These are phyloP conservation scores for Margarornis squamiger DNA, from an alignment of 2,797 vertebrate genomes.

Conservation along the genomic window DNA sequence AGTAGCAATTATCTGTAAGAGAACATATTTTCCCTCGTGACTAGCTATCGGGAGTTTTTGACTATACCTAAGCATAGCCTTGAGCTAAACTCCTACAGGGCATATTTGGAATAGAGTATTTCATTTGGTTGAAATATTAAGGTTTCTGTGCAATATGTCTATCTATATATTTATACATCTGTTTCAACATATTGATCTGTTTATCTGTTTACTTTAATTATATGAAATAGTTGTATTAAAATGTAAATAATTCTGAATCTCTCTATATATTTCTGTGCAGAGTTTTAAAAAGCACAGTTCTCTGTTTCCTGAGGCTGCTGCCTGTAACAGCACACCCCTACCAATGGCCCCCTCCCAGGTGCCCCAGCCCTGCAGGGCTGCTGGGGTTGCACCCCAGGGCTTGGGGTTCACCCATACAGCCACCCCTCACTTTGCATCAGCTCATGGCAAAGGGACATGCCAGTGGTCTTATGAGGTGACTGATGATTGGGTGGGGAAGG, in stretches of 20 bases:
- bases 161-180: conserved; percentile 76
- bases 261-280: conserved; percentile 12
- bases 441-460: not conserved
- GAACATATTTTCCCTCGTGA: conserved; percentile 88
- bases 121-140: conserved; percentile 80
- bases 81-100: conserved; percentile 83
- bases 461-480: fast-evolving
- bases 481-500: not conserved
- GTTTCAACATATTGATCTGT: conserved; percentile 79
- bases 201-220: conserved; percentile 79
- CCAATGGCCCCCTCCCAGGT: not conserved
- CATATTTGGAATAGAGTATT: conserved; percentile 77
- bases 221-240: conserved; percentile 65
- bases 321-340: not conserved
- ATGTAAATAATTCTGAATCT: conserved; percentile 65
- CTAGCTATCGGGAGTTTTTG: conserved; percentile 80
- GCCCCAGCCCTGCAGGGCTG: not conserved
- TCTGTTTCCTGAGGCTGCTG: not conserved
- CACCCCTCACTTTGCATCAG: fast-evolving
- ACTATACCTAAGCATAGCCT: conserved; percentile 86
- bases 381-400: not conserved
- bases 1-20: conserved; percentile 93
- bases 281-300: conserved; percentile 26
- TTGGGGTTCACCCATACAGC: not conserved
- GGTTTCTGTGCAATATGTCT: conserved; percentile 74